These are phyloP conservation scores for Pterostichus madidus DNA, from an alignment of 2,888 invertebrate species.

Conservation along the genomic window DNA sequence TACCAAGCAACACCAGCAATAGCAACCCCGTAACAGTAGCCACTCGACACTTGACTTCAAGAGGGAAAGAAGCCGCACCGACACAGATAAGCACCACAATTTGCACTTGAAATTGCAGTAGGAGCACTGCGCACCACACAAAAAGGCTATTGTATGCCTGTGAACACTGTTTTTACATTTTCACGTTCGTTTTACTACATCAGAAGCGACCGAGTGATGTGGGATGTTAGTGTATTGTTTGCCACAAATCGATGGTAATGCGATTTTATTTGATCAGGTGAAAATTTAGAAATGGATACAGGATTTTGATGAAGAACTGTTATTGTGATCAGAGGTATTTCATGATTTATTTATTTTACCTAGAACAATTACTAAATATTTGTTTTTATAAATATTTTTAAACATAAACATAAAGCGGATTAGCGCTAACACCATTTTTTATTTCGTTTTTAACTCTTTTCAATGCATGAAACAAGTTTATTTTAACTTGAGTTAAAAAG, in stretches of 20 bases:
- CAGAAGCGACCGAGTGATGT: not conserved
- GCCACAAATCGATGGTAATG: conserved; percentile 14
- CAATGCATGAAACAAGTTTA: too few relatives aligned
- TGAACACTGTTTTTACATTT: conserved; percentile 51
- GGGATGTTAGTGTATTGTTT: conserved; percentile 20
- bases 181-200: conserved; percentile 24
- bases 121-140: conserved; percentile 10
- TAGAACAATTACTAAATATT: too few relatives aligned
- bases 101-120: conserved; percentile 57
- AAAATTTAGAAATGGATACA: not conserved
- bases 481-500: too few relatives aligned
- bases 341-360: not conserved
- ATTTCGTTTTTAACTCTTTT: too few relatives aligned
- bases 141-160: conserved; percentile 25
- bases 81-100: conserved; percentile 57
- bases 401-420: too few relatives aligned
- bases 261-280: conserved; percentile 29
- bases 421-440: too few relatives aligned
- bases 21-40: conserved; percentile 35
- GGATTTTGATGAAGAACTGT: not conserved
- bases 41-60: conserved; percentile 48
- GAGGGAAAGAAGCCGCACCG: conserved; percentile 20
- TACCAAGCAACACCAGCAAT: conserved; percentile 27
- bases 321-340: not conserved
- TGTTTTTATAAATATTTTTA: too few relatives aligned